Conservation (phyloP, 2,888 invertebrate species). For the Stenotaenia linearis region DNA sequence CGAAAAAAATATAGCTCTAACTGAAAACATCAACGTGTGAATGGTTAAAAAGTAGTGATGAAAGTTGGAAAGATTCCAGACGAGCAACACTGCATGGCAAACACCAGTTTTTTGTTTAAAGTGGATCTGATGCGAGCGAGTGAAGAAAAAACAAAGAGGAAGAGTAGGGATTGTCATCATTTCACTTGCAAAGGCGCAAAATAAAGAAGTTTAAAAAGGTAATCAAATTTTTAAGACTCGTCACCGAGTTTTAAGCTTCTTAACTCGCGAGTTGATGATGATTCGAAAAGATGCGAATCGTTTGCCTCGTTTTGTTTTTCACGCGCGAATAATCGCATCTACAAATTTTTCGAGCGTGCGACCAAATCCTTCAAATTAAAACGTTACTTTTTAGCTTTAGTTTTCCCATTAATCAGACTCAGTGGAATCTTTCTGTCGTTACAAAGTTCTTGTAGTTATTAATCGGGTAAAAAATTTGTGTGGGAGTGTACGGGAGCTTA, state of each 20-base stretch:
- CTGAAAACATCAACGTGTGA: too few species aligned
- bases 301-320: neutral
- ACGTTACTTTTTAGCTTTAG: too few species aligned
- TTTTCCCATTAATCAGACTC: too few species aligned
- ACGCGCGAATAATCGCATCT: neutral
- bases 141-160: neutral
- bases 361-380: too few species aligned
- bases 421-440: too few species aligned
- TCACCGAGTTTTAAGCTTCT: neutral
- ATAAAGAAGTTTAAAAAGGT: neutral
- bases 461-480: too few species aligned
- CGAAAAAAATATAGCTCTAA: too few species aligned
- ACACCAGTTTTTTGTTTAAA: neutral
- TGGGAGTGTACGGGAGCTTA: too few species aligned
- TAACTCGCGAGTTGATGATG: neutral
- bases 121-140: neutral
- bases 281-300: neutral
- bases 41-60: neutral
- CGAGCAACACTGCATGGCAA: neutral
- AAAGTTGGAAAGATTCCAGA: neutral
- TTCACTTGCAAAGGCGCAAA: neutral
- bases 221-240: neutral
- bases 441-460: too few species aligned
- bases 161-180: neutral
- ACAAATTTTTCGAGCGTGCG: too few species aligned